Base-by-base conservation (phyloP, 1,140 invertebrate species). In the Caerostris extrusa region DNA sequence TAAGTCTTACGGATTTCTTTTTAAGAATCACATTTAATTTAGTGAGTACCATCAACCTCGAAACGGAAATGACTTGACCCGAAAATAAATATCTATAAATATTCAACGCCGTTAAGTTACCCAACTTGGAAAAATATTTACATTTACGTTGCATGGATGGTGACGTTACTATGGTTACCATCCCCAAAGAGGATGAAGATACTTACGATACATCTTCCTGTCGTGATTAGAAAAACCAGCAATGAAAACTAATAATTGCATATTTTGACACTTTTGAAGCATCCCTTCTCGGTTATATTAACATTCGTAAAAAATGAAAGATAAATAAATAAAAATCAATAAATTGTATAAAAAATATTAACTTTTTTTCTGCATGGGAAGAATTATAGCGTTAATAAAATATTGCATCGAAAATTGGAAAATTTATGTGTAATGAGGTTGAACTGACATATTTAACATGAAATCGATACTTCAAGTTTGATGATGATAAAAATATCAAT, bases 31-130 rank as follows among this genome's bases (percentile, higher is more conserved):
- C 57, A 83, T 83, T 83, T 83, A 83, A 83, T n/a, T 83, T 83
- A 83, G 82, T 17, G 55, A 19, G 19, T 57, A 56, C 53, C 82
- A 83, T 56, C 82, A 83, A 58, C 82, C 55, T 58, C 14, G 8
- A 19, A 83, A 56, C 55, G 82, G 82, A 7, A 53, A 83, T 17
- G 82, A 50, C 8, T 7, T 50, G 34, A 34, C 71, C 34, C 5
- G 71, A 53, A 77, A 77, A 77, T 77, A 77, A 83, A 83, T n/a
- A 56, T 58, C 82, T 57, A 83, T 83, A 83, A 83, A 83, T 83
- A 83, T 83, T 83, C 82, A 83, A 57, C 82, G n/a, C 55, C 55
- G 53, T 58, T 83, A 83, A 83, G 82, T 83, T 57, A 56, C 82
- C 56, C 55, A 56, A 57, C 82, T 83, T 58, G 55, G 82, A 83